phyloP scores from a whole-genome alignment of 2,113 vertebrate species.

The Donacobius atricapilla region DNA sequence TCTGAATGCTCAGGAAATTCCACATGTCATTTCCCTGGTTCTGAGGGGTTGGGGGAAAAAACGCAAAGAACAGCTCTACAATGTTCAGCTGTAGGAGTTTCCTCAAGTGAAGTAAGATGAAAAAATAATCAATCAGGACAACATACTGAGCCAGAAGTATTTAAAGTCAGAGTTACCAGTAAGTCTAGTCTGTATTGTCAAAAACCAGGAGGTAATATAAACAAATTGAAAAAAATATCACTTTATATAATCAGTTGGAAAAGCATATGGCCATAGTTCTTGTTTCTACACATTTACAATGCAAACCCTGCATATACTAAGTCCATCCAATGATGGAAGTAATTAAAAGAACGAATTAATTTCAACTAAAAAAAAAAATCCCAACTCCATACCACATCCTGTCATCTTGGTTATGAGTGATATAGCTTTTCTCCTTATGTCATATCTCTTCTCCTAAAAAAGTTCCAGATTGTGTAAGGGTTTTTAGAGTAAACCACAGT shows the following conservation, averaged over 20 bases:
- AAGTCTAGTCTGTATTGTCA: background rate
- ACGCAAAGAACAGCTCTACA: accelerated
- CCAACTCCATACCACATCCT: background rate
- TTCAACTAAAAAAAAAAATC: background rate
- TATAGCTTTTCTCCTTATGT: background rate
- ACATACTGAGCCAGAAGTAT: background rate
- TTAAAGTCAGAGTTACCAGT: background rate
- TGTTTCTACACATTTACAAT: background rate
- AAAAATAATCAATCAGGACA: background rate
- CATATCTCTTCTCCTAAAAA: background rate
- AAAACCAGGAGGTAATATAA: background rate
- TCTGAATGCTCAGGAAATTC: background rate
- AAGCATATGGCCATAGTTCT: background rate
- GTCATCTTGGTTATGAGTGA: background rate
- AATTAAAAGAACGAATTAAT: background rate
- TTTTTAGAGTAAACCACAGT: background rate
- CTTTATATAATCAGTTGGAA: background rate
- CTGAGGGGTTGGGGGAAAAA: background rate
- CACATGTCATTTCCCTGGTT: background rate
- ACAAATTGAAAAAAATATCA: background rate
- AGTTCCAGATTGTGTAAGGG: background rate
- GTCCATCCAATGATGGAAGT: background rate
- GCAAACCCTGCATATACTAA: background rate
- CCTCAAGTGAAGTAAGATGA: background rate
- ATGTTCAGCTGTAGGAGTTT: background rate